Evolutionary conservation across 2,888 invertebrate species (phyloP), one percentile per base, ranked within the genome.

Genomic region (Rhimphoctona megacephalus): DNA sequence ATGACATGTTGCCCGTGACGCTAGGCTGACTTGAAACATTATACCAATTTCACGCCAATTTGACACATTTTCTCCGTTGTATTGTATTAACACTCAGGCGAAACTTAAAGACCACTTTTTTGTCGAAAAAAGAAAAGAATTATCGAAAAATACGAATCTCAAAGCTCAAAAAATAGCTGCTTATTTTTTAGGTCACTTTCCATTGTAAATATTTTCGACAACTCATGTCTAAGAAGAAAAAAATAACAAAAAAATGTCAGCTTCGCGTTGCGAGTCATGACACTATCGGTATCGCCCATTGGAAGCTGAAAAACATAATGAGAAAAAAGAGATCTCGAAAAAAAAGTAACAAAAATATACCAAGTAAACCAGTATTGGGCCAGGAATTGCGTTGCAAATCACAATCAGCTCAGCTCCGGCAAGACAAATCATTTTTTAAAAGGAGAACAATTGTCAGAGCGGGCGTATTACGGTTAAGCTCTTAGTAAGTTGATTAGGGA

Each of bases 361-460:
- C 83, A 89, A 89, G 85, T 83, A 90, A 87, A 92, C 91, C 91
- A 92, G 91, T 92, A 91, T 91, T 93, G 93, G 94, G 94, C 94
- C 94, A 94, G 94, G 94, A 94, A 94, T 94, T 94, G 94, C 94
- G 94, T 94, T 94, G 93, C 93, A 94, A 94, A 93, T 94, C 94
- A 94, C 94, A 94, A 94, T 94, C 94, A 94, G 94, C 94, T 94
- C 94, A 92, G 90, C 94, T 93, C 94, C 92, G 94, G 92, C 94
- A 93, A 93, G 92, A 92, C 91, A 92, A 92, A 92, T 93, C 93
- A 91, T 92, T 93, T 91, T 92, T 92, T 91, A 87, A 85, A 87
- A 85, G 87, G 89, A 91, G 90, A 90, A 92, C 89, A 92, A 91
- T 93, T 93, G 94, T 94, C 94, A 92, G 94, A 94, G 93, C 93